A percentile compares a stretch with the other conserved stretches of the same genome.
Evolutionary conservation across 2,888 invertebrate genomes (phyloP).

Genomic region (Pollenia angustigena): DNA sequence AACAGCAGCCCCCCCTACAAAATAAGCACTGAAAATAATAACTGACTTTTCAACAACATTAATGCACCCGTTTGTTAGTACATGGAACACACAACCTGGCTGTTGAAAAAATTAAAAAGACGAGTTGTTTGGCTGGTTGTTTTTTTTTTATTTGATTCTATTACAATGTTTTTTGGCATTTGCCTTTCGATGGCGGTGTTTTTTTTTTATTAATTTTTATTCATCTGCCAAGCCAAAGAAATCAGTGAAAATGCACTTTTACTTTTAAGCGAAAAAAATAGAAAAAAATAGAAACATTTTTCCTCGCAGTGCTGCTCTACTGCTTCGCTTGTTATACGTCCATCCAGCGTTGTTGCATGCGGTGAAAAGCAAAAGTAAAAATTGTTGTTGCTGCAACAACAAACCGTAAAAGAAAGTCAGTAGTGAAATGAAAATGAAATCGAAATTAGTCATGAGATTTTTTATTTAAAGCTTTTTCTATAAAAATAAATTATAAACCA

Average conservation of each 20-base stretch:
- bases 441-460: constrained; percentile 76
- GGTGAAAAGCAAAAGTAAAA: constrained; percentile 73
- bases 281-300: constrained; percentile 65
- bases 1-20: not conserved
- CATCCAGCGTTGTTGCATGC: constrained; percentile 62
- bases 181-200: constrained; percentile 43
- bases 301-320: constrained; percentile 75
- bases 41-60: constrained; percentile 43
- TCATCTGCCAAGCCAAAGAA: constrained; percentile 76
- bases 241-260: constrained; percentile 84
- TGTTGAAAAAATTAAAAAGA: constrained; percentile 48
- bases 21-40: constrained; percentile 16
- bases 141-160: constrained; percentile 49
- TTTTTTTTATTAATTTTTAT: constrained; percentile 31
- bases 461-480: constrained; percentile 40
- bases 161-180: constrained; percentile 47
- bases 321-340: constrained; percentile 67
- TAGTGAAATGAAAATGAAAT: constrained; percentile 80
- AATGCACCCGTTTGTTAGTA: not conserved
- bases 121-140: constrained; percentile 70
- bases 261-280: constrained; percentile 77
- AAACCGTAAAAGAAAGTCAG: constrained; percentile 71
- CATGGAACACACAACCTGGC: constrained; percentile 50
- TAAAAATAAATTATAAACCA: constrained; percentile 31
- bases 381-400: constrained; percentile 49